Evolutionary conservation across 2,113 vertebrate genomes (phyloP).

Genomic region (Nerophis ophidion): DNA sequence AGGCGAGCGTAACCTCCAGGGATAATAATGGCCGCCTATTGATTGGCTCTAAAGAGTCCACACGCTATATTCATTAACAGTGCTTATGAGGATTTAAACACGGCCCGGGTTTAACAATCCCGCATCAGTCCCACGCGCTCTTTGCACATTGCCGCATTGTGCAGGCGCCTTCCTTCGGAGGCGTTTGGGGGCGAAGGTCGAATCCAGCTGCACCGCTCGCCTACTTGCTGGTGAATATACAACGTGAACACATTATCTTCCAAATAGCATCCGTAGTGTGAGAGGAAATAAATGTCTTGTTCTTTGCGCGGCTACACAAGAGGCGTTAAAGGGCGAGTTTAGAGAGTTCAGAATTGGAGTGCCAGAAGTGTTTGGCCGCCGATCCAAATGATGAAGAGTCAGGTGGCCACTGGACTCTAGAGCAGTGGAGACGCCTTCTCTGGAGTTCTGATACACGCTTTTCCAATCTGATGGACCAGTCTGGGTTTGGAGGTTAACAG

Average conservation of each 20-base stretch:
- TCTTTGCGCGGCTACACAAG: too few relatives aligned
- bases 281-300: conserved; percentile 10
- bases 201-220: conserved; percentile 5
- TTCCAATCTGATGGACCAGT: too few relatives aligned
- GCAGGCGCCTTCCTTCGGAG: conserved; percentile 46
- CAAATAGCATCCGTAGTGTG: conserved; percentile 53
- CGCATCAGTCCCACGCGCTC: conserved; percentile 48
- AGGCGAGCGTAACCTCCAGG: conserved; percentile 60
- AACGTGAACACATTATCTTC: conserved; percentile 44
- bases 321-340: too few relatives aligned
- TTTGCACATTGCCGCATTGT: conserved; percentile 28
- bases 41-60: conserved; percentile 67
- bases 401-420: not conserved
- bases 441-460: too few relatives aligned
- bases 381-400: too few relatives aligned
- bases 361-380: not conserved
- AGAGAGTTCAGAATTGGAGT: too few relatives aligned
- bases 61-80: conserved; percentile 69
- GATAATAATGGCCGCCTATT: conserved; percentile 58
- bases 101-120: conserved; percentile 60
- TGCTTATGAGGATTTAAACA: conserved; percentile 69
- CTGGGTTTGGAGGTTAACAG: too few relatives aligned
- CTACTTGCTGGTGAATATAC: conserved; percentile 45
- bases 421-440: too few relatives aligned
- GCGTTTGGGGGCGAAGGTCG: conserved; percentile 56